Evolutionary conservation across 2,888 invertebrate species (phyloP), one percentile per base, ranked within the genome.

Genomic region (Brachynemurus nebulosus): DNA sequence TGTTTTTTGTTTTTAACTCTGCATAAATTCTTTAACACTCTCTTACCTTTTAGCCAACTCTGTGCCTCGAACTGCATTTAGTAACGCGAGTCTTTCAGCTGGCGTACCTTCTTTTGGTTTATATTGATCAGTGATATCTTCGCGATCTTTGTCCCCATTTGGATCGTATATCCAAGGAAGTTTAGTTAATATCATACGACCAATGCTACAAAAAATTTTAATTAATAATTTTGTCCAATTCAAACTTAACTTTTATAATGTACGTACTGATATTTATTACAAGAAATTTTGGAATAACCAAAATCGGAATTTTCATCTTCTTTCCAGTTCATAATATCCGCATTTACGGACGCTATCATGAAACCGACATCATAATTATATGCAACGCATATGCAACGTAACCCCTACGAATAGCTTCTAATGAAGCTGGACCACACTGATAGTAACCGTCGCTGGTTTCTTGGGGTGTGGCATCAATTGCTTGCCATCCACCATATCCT

Each of bases 401-500:
- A 1, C 88, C 88, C 56, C 79, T 73, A 52, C 76, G 76, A 47
- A 89, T 72, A 4, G 88, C 88, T 56, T 80, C 81, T 3, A 86
- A 59, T 0, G 88, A 79, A 0, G 84, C 78, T 7, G 89, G 88
- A 0, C 89, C 88, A 54, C 84, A 85, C 49, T 83, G 83, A 63
- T 71, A 86, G 47, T 76, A 56, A 1, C 77, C 77, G 27, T 76
- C 73, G 4, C 85, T 85, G 1, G 70, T 71, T 61, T 88, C 86
- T 59, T 88, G 88, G 0, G 89, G 88, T 0, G 89, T 89, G 0
- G 86, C 78, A 57, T 90, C 89, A 37, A 88, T 74, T 0, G 83
- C 86, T 65, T 90, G 89, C 89, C 89, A 90, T n/a, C 89, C 89
- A 1, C 85, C 86, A 57, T 82, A 86, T 9, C 84, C 80, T 72